Conservation (phyloP, 2,888 invertebrate species). For the Tipula helvola region DNA sequence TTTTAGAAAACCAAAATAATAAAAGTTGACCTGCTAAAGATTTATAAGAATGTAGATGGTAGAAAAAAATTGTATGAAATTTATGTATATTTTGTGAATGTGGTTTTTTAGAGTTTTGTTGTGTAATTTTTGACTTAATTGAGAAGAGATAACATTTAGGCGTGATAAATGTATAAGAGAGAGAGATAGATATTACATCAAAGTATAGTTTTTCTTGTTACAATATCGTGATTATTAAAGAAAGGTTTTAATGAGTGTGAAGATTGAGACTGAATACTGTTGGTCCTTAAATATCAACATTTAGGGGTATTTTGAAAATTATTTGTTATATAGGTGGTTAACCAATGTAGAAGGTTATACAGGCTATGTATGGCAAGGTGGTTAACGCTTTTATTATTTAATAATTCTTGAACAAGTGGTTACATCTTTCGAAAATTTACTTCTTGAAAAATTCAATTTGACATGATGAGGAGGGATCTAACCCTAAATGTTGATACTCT, state of each 20-base stretch:
- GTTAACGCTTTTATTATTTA: no score
- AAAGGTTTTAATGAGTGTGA: not conserved
- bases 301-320: not conserved
- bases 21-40: not conserved
- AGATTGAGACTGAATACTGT: not conserved
- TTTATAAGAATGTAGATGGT: no score
- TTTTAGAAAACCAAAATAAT: not conserved
- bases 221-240: not conserved
- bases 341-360: not conserved
- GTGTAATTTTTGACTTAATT: not conserved
- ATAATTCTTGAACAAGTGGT: no score
- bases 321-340: no score
- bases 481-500: not conserved
- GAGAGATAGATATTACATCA: not conserved
- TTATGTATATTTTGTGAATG: not conserved
- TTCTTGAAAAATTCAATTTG: not conserved
- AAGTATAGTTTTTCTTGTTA: not conserved
- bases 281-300: not conserved
- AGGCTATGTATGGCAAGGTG: no score
- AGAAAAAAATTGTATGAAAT: not conserved
- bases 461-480: not conserved
- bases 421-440: no score
- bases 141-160: not conserved
- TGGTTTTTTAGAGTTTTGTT: not conserved
- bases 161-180: not conserved